phyloP scores from a whole-genome alignment of 2,797 vertebrate species.

The Agapornis canus region DNA sequence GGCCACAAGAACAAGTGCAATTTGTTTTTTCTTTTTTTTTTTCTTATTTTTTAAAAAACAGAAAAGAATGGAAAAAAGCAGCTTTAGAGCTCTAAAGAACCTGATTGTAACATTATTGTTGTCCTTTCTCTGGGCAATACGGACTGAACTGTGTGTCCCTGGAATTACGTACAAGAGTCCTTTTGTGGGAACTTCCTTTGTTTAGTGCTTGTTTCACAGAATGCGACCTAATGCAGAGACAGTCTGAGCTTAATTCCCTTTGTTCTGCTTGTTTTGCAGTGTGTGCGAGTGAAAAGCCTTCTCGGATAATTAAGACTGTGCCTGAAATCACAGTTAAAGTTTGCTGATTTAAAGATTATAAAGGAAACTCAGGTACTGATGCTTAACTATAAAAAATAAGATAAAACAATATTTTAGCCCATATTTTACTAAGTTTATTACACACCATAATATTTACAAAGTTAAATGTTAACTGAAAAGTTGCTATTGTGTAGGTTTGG shows the following conservation, averaged over 20 bases:
- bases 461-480: conserved; percentile 76
- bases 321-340: conserved; percentile 55
- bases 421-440: conserved; percentile 77
- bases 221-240: conserved; percentile 34
- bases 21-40: conserved; percentile 8
- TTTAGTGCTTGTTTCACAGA: conserved; percentile 61
- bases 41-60: background rate
- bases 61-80: conserved; percentile 31
- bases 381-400: conserved; percentile 75
- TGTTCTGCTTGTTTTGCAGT: conserved; percentile 53
- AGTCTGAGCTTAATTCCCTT: conserved; percentile 54
- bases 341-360: conserved; percentile 50
- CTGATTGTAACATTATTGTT: conserved; percentile 54
- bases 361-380: conserved; percentile 69
- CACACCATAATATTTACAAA: conserved; percentile 78
- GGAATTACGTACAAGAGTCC: background rate
- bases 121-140: conserved; percentile 77
- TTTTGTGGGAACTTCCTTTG: conserved; percentile 29
- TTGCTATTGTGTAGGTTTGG: conserved; percentile 58
- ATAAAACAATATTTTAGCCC: conserved; percentile 76
- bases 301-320: conserved; percentile 60
- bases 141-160: conserved; percentile 49
- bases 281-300: conserved; percentile 64
- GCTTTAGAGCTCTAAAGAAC: conserved; percentile 62
- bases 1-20: conserved; percentile 81